Conservation (phyloP, 2,888 invertebrate species). For the Cephus sareptanus region DNA sequence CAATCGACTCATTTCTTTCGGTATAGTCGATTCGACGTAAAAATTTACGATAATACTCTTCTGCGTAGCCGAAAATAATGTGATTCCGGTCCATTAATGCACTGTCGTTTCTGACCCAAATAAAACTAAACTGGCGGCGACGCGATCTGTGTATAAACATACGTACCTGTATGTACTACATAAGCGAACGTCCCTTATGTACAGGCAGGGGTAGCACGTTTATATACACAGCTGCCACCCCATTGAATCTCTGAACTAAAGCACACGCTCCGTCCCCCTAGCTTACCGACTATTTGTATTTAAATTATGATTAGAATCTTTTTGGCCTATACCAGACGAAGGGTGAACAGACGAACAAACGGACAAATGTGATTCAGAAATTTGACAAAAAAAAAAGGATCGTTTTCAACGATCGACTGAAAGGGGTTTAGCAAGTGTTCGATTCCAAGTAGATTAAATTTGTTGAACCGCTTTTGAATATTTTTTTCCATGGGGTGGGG, state of each 20-base stretch:
- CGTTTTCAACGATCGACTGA: no score
- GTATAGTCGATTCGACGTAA: neutral
- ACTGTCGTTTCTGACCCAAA: slow-evolving; percentile 6
- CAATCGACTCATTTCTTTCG: no score
- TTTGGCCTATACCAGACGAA: neutral
- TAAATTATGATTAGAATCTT: slow-evolving; percentile 1
- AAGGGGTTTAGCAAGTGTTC: no score
- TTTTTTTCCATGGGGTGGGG: neutral
- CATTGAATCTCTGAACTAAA: no score
- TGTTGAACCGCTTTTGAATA: neutral
- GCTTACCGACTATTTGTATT: slow-evolving; percentile 6
- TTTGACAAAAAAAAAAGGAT: no score
- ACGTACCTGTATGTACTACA: neutral
- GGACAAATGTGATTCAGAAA: no score
- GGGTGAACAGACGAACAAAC: no score
- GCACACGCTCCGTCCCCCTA: no score
- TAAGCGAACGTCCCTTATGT: no score
- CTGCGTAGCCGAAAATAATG: neutral
- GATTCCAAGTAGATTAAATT: neutral
- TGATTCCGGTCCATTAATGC: neutral
- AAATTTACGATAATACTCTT: slow-evolving; percentile 3
- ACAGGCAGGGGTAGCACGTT: no score
- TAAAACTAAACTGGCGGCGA: slow-evolving; percentile 2
- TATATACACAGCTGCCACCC: no score
- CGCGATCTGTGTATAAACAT: slow-evolving; percentile 1